Evolutionary conservation across 2,797 vertebrate species (phyloP).

Genomic region (Crocidura indochinensis): DNA sequence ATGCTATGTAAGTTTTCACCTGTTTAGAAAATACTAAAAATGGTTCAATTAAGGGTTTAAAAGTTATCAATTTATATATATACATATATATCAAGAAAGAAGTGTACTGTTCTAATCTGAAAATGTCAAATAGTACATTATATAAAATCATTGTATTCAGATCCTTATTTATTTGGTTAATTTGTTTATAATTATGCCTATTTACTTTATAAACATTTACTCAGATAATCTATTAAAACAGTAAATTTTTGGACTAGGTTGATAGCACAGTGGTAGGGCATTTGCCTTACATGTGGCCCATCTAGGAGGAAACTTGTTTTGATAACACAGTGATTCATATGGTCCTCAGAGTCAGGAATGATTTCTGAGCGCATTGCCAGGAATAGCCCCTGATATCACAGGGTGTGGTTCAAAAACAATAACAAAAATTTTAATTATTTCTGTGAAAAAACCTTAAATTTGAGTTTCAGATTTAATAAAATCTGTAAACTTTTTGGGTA

Average conservation of each 20-base stretch:
- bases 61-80: too few species aligned
- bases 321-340: too few species aligned
- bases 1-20: background rate
- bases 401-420: too few species aligned
- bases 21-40: constrained; percentile 27
- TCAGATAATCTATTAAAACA: constrained; percentile 6
- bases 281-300: too few species aligned
- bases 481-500: background rate
- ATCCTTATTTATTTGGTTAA: background rate
- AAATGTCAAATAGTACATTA: constrained; percentile 29
- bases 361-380: too few species aligned
- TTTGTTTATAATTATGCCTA: constrained; percentile 13
- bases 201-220: background rate
- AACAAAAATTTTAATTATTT: too few species aligned
- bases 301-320: too few species aligned
- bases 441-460: constrained; percentile 29
- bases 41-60: too few species aligned
- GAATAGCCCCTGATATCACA: too few species aligned
- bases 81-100: too few species aligned
- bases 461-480: constrained; percentile 8
- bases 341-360: too few species aligned
- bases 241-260: background rate
- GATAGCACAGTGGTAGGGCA: too few species aligned
- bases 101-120: background rate
- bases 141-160: background rate